Conservation (phyloP, 1,140 invertebrate species). For the Anadara kagoshimensis region DNA sequence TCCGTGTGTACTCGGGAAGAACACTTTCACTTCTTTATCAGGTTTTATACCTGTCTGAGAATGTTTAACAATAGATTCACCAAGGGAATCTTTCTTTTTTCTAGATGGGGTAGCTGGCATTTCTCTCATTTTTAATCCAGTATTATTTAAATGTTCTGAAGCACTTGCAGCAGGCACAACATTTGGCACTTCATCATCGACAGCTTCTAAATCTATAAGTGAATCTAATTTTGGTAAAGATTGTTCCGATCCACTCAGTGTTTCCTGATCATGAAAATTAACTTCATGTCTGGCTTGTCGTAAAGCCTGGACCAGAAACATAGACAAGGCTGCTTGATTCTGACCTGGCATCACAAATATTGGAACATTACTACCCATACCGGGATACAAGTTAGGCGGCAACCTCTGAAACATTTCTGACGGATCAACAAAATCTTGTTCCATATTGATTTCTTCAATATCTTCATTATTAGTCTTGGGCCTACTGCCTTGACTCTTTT, state of each 20-base stretch:
- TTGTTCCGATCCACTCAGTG: conserved; percentile 20
- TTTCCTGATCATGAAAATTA: conserved; percentile 48
- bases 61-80: not conserved
- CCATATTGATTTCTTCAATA: conserved; percentile 17
- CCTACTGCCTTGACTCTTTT: conserved; percentile 4
- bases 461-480: conserved; percentile 9
- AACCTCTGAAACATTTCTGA: conserved; percentile 5
- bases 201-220: conserved; percentile 31
- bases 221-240: conserved; percentile 10
- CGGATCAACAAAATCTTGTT: not conserved
- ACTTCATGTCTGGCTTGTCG: conserved; percentile 55
- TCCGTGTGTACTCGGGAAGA: not conserved
- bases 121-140: not conserved
- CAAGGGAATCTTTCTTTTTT: not conserved
- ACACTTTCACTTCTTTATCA: not conserved
- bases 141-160: not conserved
- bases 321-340: conserved; percentile 43
- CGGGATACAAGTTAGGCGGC: conserved; percentile 20
- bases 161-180: not conserved
- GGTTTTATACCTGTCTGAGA: conserved; percentile 3
- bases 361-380: conserved; percentile 36
- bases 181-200: conserved; percentile 33
- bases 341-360: conserved; percentile 51
- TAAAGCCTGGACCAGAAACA: conserved; percentile 54
- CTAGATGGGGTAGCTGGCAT: not conserved